Evolutionary conservation across 1,140 invertebrate species (phyloP), one percentile per base, ranked within the genome.

Genomic region (Diuraphis noxia): DNA sequence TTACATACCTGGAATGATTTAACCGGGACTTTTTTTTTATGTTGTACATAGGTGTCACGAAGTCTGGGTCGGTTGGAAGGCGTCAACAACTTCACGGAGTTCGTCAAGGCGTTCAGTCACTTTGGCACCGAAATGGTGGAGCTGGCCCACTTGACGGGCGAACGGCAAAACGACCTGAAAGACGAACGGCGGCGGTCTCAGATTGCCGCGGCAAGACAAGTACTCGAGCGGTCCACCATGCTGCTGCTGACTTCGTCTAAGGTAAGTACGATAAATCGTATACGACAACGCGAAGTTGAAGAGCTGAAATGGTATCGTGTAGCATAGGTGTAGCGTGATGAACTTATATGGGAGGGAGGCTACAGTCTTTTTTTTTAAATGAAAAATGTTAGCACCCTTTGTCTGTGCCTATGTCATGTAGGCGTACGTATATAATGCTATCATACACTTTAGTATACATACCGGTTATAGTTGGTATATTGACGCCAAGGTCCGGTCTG

Each of bases 41-140:
- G 17, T n/a, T 91, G 23, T 93, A 21, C 19, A 86, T 93, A 96
- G 96, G 96, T 97, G 91, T 96, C 96, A 43, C 96, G 97, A 92
- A 97, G 96, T 93, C 95, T 98, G 92, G 97, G 97, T 92, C 95
- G 97, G 87, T 94, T 99, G 93, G 98, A 99, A 94, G 97, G 97
- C 92, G 98, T 99, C 72, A 97, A 97, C 92, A 99, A 98, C 94
- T 99, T 99, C 94, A 99, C 98, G 17, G 99, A 99, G 94, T 99
- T 99, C 94, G 98, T 99, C 49, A 98, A 99, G 93, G 98, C 98
- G 10, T 99, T 99, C 95, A 98, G 98, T 93, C 98, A 99, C 93
- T 99, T 99, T 94, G 99, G 99, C 8, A 97, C 96, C 21, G 98
- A 99, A 94, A 99, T 99, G 98, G 98, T 99, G 84, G 98, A 99